Evolutionary conservation across 2,113 vertebrate genomes (phyloP).

Genomic region (Brachirus orientalis): DNA sequence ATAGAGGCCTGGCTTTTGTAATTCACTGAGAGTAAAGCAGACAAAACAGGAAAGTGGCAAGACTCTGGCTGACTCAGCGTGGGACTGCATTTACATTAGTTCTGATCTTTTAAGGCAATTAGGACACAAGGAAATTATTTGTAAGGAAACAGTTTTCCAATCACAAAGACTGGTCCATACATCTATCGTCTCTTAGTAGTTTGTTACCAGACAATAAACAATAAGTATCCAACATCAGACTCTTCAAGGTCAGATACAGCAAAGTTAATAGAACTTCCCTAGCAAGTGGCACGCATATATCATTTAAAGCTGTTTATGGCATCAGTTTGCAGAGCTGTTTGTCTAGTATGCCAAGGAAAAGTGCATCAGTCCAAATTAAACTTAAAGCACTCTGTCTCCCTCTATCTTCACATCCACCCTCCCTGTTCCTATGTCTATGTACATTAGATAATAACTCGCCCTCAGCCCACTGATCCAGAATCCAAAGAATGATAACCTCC

Average conservation of each 20-base stretch:
- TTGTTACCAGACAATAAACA: conserved; percentile 3
- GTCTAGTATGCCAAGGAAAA: not conserved
- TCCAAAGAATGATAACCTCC: conserved; percentile 55
- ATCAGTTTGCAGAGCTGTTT: conserved; percentile 26
- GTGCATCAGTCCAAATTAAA: not conserved
- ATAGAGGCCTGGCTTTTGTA: conserved; percentile 17
- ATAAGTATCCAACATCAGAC: not conserved
- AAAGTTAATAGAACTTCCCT: too few relatives aligned
- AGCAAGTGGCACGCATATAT: conserved; percentile 14
- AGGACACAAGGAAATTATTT: conserved; percentile 31
- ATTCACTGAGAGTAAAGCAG: conserved; percentile 1
- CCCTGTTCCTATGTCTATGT: too few relatives aligned
- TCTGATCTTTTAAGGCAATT: conserved; percentile 46
- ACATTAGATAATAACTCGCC: conserved; percentile 27
- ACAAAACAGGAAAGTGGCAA: not conserved
- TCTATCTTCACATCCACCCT: conserved; percentile 1
- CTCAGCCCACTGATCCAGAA: conserved; percentile 32
- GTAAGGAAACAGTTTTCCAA: not conserved
- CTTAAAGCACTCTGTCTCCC: not conserved
- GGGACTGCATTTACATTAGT: conserved; percentile 23
- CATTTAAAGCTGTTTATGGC: conserved; percentile 17
- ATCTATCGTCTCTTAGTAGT: not conserved
- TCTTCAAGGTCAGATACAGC: conserved; percentile 14
- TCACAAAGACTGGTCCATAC: conserved; percentile 3
- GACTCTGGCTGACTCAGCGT: not conserved